phyloP scores from a whole-genome alignment of 2,113 vertebrate species.

The Engraulis encrasicolus region DNA sequence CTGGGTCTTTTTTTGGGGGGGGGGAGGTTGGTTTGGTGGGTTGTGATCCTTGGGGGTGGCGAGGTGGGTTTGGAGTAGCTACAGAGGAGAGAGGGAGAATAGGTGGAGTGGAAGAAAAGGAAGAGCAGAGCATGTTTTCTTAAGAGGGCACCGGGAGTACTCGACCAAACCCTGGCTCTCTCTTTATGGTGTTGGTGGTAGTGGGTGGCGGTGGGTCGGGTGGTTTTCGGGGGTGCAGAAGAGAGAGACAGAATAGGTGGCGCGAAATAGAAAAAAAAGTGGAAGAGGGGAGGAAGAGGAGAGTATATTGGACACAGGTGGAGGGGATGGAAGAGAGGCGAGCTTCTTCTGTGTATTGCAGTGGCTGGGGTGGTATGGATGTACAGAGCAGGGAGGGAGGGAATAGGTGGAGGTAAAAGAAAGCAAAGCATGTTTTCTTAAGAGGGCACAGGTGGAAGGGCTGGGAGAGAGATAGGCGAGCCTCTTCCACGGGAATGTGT shows the following conservation, averaged over 20 bases:
- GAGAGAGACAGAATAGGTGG: too few relatives aligned
- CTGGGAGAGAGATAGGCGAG: background rate
- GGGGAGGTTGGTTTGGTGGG: background rate
- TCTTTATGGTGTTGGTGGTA: too few relatives aligned
- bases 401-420: conserved; percentile 26
- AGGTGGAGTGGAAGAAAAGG: conserved; percentile 32
- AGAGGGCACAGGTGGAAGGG: conserved; percentile 19
- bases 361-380: background rate
- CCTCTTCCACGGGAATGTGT: conserved; percentile 2
- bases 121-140: conserved; percentile 12
- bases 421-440: conserved; percentile 15
- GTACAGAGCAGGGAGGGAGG: background rate
- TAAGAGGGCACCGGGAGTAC: conserved; percentile 19
- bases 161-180: too few relatives aligned
- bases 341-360: too few relatives aligned
- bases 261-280: too few relatives aligned
- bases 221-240: too few relatives aligned
- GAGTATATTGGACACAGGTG: too few relatives aligned
- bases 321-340: too few relatives aligned
- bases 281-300: too few relatives aligned
- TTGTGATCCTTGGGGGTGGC: conserved; percentile 17
- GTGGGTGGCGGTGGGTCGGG: too few relatives aligned
- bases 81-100: background rate
- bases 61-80: background rate
- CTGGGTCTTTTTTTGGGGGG: conserved; percentile 45